Conservation (phyloP, 2,888 invertebrate species). For the Agapetus fuscipes region DNA sequence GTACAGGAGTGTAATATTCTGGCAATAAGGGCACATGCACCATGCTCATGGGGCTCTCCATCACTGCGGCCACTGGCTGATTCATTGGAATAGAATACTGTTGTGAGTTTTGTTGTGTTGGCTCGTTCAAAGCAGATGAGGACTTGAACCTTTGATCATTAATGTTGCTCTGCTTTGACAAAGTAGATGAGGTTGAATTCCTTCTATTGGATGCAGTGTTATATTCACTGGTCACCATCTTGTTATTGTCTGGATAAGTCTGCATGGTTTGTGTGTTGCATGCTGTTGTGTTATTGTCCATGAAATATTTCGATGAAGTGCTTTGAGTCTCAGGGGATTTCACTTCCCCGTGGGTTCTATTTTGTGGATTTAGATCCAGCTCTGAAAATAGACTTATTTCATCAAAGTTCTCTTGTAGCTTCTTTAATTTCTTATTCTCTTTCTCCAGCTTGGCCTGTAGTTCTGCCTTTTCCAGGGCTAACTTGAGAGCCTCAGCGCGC, state of each 20-base stretch:
- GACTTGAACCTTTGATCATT: conserved; percentile 25
- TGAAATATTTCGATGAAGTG: neutral
- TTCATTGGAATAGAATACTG: conserved; percentile 33
- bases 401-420: conserved; percentile 22
- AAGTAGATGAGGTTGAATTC: neutral
- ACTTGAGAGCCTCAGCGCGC: conserved; percentile 64
- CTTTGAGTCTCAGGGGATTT: conserved; percentile 9
- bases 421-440: conserved; percentile 37
- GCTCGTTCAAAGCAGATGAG: neutral
- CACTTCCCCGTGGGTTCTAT: conserved; percentile 7
- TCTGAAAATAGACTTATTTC: conserved; percentile 18
- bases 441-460: conserved; percentile 61
- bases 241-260: too few relatives aligned
- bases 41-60: conserved; percentile 39
- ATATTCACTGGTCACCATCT: neutral
- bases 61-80: conserved; percentile 32
- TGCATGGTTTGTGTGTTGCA: too few relatives aligned
- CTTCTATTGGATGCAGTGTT: conserved; percentile 3
- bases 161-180: conserved; percentile 28
- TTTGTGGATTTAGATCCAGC: conserved; percentile 16
- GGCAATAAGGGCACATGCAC: conserved; percentile 38
- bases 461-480: conserved; percentile 70
- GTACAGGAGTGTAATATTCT: conserved; percentile 32
- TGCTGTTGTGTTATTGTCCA: conserved; percentile 12
- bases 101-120: conserved; percentile 28